Evolutionary conservation across 2,888 invertebrate species (phyloP).

Genomic region (Apotomis capreana): DNA sequence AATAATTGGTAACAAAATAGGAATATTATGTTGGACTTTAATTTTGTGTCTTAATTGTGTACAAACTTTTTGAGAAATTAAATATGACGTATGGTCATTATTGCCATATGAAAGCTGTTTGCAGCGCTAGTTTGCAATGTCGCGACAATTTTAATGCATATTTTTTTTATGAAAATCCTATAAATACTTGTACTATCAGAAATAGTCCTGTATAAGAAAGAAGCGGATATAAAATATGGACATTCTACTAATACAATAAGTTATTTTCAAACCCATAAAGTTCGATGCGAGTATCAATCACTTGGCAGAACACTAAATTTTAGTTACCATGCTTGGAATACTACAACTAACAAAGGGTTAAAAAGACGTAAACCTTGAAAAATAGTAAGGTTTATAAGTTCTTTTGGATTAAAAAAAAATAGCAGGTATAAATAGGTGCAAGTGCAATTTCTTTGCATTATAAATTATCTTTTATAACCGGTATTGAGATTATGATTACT

Average conservation of each 20-base stretch:
- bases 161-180: no score
- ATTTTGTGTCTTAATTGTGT: no score
- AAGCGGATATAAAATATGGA: no score
- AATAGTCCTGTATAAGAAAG: no score
- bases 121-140: no score
- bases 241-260: not conserved
- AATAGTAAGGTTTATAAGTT: not conserved
- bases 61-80: no score
- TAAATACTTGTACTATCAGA: no score
- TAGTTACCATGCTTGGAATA: not conserved
- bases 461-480: slow-evolving; percentile 28
- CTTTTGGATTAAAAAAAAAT: not conserved
- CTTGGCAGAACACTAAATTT: not conserved
- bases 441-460: slow-evolving; percentile 32
- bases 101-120: no score
- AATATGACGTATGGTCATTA: no score
- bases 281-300: not conserved
- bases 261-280: not conserved
- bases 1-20: no score
- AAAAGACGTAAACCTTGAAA: not conserved
- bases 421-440: slow-evolving; percentile 12
- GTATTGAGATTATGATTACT: slow-evolving; percentile 36
- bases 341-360: not conserved
- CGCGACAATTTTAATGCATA: no score
- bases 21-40: no score